Evolutionary conservation across 2,113 vertebrate species (phyloP), one percentile per base, ranked within the genome.

Genomic region (Carettochelys insculpta): DNA sequence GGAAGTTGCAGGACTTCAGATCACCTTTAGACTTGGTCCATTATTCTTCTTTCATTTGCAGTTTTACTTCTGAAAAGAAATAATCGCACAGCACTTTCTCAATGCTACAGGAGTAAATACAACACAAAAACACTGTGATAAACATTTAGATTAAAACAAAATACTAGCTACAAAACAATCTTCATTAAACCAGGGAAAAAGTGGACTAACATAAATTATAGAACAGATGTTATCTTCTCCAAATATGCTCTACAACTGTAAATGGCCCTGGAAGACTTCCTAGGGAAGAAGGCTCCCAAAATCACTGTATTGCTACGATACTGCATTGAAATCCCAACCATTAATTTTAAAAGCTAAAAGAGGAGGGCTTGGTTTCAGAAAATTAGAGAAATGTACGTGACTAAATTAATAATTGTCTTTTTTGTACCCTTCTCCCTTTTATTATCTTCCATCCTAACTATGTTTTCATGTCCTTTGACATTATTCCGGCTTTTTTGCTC

Each of bases 341-440:
- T 90, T 58, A 56, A 11, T 58, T 76, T 88, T 43, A 76, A 50
- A 92, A 92, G 38, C 90, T 87, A 94, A 85, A 86, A 95, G 82
- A 94, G 71, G 93, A 81, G 96, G 77, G 43, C 80, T 88, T 47
- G 80, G 75, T 76, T 96, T 96, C 93, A 96, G 89, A 91, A 95
- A 96, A 97, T 85, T 86, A 88, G 83, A 97, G 79, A 92, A 96
- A 96, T 53, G 83, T 92, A 95, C 81, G 83, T 90, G 76, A 80
- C 89, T 90, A 86, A 71, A 94, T 38, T 92, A 48, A 68, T 96
- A 89, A 89, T 79, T 87, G 50, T 50, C 47, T 82, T 11, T 41
- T 38, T 83, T n/a, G n/a, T n/a, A n/a, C 56, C 85, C 78, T n/a
- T 89, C 68, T 82, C 89, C 85, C 54, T 93, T 96, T 88, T 91